Evolutionary conservation across 2,888 invertebrate genomes (phyloP).

Genomic region (Biston stratarius): DNA sequence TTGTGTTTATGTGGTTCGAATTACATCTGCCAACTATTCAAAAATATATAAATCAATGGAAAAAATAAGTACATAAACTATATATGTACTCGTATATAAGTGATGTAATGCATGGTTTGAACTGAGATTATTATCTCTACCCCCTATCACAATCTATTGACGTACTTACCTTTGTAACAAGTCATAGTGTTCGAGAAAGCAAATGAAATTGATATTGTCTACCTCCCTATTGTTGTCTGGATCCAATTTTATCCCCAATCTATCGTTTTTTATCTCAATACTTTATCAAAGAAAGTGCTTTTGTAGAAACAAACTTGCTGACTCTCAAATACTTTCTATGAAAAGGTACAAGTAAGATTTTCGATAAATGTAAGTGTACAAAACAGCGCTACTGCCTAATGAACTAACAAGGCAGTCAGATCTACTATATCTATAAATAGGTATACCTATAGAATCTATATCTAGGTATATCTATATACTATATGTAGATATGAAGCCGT

Average conservation of each 20-base stretch:
- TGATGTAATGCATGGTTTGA: too few relatives aligned
- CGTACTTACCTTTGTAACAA: background rate
- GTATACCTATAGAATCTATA: too few relatives aligned
- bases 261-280: constrained; percentile 29
- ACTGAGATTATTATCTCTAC: background rate
- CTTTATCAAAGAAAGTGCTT: constrained; percentile 31
- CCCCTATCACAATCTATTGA: background rate
- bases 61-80: too few relatives aligned
- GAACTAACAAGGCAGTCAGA: too few relatives aligned
- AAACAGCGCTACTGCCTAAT: too few relatives aligned
- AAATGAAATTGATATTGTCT: constrained; percentile 12
- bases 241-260: constrained; percentile 29
- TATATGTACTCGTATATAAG: too few relatives aligned
- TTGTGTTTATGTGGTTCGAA: too few relatives aligned
- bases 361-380: background rate
- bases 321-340: constrained; percentile 8
- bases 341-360: background rate
- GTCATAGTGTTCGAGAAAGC: constrained; percentile 8
- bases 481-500: too few relatives aligned
- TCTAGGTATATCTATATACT: too few relatives aligned
- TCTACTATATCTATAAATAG: too few relatives aligned
- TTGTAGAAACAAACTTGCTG: constrained; percentile 33
- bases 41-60: too few relatives aligned
- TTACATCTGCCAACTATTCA: too few relatives aligned
- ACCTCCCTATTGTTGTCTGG: constrained; percentile 27